phyloP scores from a whole-genome alignment of 2,113 vertebrate genomes.

The Callochromis pleurospilus region DNA sequence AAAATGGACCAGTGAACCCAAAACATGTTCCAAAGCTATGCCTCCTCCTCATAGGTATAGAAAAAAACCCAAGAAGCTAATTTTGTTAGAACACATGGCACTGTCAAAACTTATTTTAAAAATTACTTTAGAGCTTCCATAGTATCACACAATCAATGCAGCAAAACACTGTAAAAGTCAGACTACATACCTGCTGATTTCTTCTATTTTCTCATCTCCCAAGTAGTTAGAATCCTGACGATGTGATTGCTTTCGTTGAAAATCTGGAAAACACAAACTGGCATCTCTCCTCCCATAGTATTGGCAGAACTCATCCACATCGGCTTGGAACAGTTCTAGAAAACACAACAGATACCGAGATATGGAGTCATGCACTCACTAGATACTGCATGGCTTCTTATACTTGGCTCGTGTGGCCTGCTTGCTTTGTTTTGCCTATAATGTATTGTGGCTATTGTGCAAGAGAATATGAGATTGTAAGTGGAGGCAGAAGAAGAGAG shows the following conservation, averaged over 20 bases:
- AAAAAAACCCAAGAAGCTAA: background rate
- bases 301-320: conserved; percentile 96
- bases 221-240: conserved; percentile 94
- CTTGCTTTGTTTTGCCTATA: background rate
- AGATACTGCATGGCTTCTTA: background rate
- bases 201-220: conserved; percentile 91
- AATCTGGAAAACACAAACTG: conserved; percentile 95
- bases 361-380: conserved; percentile 52
- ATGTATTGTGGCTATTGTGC: background rate
- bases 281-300: conserved; percentile 88
- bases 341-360: conserved; percentile 67
- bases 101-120: background rate
- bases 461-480: background rate
- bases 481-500: background rate
- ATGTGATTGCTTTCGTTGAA: conserved; percentile 89
- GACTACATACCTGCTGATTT: conserved; percentile 90
- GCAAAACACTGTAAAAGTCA: conserved; percentile 67
- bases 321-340: conserved; percentile 92
- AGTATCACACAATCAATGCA: conserved; percentile 22
- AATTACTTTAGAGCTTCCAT: conserved; percentile 5
- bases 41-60: background rate
- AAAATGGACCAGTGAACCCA: conserved; percentile 28
- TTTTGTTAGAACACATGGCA: background rate
- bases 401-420: background rate
- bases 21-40: background rate